Conservation (phyloP, 1,140 invertebrate genomes). For the Drosophila punjabiensis region DNA sequence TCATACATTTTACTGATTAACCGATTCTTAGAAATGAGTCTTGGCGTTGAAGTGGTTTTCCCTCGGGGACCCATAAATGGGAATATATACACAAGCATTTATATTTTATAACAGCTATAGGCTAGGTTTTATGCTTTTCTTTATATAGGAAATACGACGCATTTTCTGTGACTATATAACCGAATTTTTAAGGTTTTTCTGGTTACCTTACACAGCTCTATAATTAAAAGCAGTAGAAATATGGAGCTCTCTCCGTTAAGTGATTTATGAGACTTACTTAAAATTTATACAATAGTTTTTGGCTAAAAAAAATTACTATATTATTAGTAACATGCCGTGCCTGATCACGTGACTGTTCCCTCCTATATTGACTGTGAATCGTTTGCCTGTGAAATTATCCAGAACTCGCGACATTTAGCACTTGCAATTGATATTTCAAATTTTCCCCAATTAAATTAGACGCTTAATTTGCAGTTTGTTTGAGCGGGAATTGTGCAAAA, state of each 20-base stretch:
- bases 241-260: neutral
- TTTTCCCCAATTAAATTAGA: constrained; percentile 70
- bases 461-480: constrained; percentile 52
- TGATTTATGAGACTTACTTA: neutral
- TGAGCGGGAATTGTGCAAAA: constrained; percentile 53
- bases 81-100: neutral
- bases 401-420: constrained; percentile 32
- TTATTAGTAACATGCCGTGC: constrained; percentile 21
- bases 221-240: neutral
- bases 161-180: neutral
- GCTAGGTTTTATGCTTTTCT: neutral
- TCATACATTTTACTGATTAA: constrained; percentile 12
- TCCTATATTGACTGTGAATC: constrained; percentile 6
- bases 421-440: constrained; percentile 46
- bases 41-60: constrained; percentile 3
- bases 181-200: neutral
- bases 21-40: constrained; percentile 15
- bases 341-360: constrained; percentile 14
- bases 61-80: neutral
- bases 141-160: constrained; percentile 11
- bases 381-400: constrained; percentile 31
- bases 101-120: neutral
- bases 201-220: too few relatives aligned
- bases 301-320: neutral
- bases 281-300: neutral